Evolutionary conservation across 2,888 invertebrate genomes (phyloP).

Genomic region (Diachrysia chrysitis): DNA sequence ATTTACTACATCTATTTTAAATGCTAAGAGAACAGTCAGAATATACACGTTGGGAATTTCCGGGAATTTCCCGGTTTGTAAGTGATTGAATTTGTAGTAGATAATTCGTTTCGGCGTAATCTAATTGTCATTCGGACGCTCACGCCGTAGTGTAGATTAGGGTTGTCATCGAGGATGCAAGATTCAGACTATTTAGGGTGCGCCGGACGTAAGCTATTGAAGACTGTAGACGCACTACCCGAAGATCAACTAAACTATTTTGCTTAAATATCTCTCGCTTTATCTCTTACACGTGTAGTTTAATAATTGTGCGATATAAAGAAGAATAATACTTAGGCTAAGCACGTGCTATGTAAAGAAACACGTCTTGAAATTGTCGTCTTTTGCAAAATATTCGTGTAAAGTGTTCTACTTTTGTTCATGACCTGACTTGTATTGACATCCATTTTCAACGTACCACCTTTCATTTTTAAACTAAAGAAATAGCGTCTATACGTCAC

Average conservation of each 20-base stretch:
- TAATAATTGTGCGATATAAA: neutral
- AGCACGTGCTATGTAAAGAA: neutral
- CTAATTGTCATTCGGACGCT: conserved; percentile 4
- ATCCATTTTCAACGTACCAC: too few relatives aligned
- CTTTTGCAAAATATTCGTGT: too few relatives aligned
- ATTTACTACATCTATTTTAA: conserved; percentile 15
- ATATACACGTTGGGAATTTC: neutral
- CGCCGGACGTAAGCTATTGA: neutral
- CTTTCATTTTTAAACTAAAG: too few relatives aligned
- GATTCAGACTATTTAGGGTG: neutral
- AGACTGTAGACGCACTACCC: neutral
- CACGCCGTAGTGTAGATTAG: conserved; percentile 4
- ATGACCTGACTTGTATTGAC: too few relatives aligned
- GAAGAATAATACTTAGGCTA: neutral
- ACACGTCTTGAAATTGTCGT: too few relatives aligned
- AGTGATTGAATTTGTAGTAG: neutral
- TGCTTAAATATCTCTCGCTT: neutral
- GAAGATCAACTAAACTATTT: neutral
- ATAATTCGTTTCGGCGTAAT: neutral
- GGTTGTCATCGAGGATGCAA: neutral
- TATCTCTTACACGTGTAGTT: neutral
- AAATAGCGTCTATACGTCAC: too few relatives aligned
- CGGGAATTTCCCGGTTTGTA: neutral
- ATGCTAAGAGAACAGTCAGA: conserved; percentile 6
- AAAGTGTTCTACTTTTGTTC: too few relatives aligned